Base-by-base conservation (phyloP, 2,888 invertebrate genomes). In the Agonopterix arenella region DNA sequence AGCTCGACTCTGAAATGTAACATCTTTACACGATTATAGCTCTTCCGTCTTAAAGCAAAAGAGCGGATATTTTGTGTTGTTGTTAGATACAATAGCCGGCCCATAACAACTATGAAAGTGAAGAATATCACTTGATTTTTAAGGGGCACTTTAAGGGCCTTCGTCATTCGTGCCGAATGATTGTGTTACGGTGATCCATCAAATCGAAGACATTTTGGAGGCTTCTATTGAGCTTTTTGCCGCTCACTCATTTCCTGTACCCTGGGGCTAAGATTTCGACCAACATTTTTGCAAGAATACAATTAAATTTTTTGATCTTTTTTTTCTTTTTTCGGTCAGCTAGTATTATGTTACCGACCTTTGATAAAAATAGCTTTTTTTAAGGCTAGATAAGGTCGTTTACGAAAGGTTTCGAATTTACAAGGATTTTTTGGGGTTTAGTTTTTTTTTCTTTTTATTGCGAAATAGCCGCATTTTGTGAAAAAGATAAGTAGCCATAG, bases 161-260 rank as follows among this genome's bases (percentile, higher is more conserved):
- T 66, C 72, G 28, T 28, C 28, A 28, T 72, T 76, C 75, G 71
- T 75, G 76, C 70, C 68, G 71, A 82, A 80, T 84, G 74, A 84
- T 88, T 88, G 80, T 85, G 82, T 86, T 84, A 82, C 76, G 75
- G 73, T 79, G 73, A 89, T 88, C 84, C 82, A 88, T 89, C 89
- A 89, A 79, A 70, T 71, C 64, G 68, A 70, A 77, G 81, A 84
- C 79, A 70, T 78, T 79, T 77, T 68, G 73, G 77, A 77, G 80
- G 76, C 66, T 76, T 82, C 78, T 78, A 77, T 83, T 77, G 71
- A 72, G 66, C 61, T 80, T 84, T 84, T 81, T 81, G 80, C 77
- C 74, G 73, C 75, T 61, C 69, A 61, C 66, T 77, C 82, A 84
- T 89, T 88, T 89, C 88, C 88, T 89, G 86, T 84, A 66, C 69